These are phyloP conservation scores for Crossoptilon crossoptilon DNA, from an alignment of 2,797 vertebrate species.

Conservation along the genomic window DNA sequence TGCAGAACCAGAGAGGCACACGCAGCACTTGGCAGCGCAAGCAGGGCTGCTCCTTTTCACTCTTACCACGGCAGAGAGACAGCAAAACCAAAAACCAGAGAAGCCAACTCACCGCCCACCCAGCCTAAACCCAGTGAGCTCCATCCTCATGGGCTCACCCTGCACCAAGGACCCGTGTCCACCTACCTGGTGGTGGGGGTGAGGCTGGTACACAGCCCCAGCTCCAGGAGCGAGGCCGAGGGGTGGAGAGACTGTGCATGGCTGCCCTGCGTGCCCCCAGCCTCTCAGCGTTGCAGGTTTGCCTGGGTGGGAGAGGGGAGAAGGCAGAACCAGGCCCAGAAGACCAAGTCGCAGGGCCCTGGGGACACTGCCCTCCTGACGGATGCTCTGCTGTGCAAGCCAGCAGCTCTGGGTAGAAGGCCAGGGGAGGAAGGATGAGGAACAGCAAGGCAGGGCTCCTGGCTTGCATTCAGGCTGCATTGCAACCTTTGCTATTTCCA, in stretches of 20 bases:
- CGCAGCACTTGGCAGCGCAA: fast-evolving
- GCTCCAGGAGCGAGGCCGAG: constrained; percentile 30
- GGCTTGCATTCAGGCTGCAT: background rate
- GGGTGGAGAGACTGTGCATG: background rate
- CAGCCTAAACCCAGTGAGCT: background rate
- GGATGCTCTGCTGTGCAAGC: fast-evolving
- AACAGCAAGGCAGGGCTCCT: fast-evolving
- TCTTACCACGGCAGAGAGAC: background rate
- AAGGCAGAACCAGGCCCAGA: background rate
- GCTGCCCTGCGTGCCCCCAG: fast-evolving
- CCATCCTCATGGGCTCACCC: background rate
- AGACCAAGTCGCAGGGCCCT: background rate
- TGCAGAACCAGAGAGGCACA: background rate
- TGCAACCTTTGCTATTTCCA: constrained; percentile 48
- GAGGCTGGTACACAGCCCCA: background rate
- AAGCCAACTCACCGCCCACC: background rate
- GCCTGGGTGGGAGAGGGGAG: fast-evolving
- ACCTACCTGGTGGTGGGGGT: background rate
- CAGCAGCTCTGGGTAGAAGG: fast-evolving
- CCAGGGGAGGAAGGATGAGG: background rate
- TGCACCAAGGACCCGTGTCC: fast-evolving
- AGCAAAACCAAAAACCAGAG: background rate
- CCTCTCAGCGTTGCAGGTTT: fast-evolving
- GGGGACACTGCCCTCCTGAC: background rate
- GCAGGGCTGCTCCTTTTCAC: background rate